These are phyloP conservation scores for Rhingia campestris DNA, from an alignment of 2,888 invertebrate species.

Conservation along the genomic window DNA sequence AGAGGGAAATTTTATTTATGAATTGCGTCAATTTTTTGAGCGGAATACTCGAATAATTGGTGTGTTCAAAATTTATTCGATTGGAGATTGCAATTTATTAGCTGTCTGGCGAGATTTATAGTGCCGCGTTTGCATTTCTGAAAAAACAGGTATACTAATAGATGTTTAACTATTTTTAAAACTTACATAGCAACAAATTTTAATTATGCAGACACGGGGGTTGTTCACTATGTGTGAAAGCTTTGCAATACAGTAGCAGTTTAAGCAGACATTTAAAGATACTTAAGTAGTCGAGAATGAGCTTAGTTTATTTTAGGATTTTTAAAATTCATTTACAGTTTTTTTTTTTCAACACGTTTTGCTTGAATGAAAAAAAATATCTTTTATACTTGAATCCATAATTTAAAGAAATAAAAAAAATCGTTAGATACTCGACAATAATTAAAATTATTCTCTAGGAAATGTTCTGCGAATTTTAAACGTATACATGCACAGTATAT, in stretches of 20 bases:
- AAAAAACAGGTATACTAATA: neutral
- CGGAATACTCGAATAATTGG: constrained; percentile 8
- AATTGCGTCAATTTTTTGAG: neutral
- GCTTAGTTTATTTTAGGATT: too few species aligned
- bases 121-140: neutral
- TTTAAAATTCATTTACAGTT: too few species aligned
- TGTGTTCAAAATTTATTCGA: constrained; percentile 6
- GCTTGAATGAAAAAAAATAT: too few species aligned
- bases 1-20: constrained; percentile 14
- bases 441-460: too few species aligned
- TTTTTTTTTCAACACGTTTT: too few species aligned
- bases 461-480: too few species aligned
- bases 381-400: too few species aligned
- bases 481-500: too few species aligned
- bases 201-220: neutral
- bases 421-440: too few species aligned
- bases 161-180: neutral
- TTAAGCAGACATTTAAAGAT: too few species aligned
- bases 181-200: neutral
- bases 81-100: constrained; percentile 30
- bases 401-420: too few species aligned
- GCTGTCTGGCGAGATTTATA: constrained; percentile 13
- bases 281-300: too few species aligned
- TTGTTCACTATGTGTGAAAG: neutral
- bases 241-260: neutral